Evolutionary conservation across 2,888 invertebrate genomes (phyloP).

Genomic region (Agriopis marginaria): DNA sequence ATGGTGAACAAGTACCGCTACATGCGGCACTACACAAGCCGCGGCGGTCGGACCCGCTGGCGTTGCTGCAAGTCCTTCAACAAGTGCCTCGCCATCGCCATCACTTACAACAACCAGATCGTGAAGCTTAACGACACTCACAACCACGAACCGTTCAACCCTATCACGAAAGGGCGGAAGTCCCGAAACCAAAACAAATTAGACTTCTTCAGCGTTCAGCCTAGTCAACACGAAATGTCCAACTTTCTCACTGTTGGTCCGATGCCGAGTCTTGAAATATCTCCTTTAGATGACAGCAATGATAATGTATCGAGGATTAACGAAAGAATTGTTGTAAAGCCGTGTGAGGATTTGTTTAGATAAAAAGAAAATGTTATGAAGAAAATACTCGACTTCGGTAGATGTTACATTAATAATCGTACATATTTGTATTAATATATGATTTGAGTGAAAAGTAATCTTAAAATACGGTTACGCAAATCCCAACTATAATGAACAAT

Average conservation of each 20-base stretch:
- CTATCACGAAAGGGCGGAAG: background rate
- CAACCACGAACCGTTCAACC: constrained; percentile 58
- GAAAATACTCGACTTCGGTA: background rate
- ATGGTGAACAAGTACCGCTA: constrained; percentile 68
- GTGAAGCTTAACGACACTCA: constrained; percentile 73
- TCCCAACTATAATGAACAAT: background rate
- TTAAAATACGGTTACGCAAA: background rate
- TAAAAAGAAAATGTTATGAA: constrained; percentile 1
- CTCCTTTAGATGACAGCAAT: constrained; percentile 8
- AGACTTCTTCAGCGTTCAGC: background rate
- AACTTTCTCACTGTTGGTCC: constrained; percentile 1
- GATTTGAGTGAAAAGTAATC: background rate
- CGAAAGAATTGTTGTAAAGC: constrained; percentile 31
- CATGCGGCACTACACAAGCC: constrained; percentile 70
- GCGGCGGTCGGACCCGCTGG: constrained; percentile 70
- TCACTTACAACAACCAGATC: constrained; percentile 65
- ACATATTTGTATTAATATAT: background rate
- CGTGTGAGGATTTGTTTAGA: constrained; percentile 22
- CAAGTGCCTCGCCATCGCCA: constrained; percentile 73
- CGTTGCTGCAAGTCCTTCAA: constrained; percentile 72
- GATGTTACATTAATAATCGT: constrained; percentile 1
- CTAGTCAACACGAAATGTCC: constrained; percentile 7
- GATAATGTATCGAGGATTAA: constrained; percentile 38
- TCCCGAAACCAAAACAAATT: constrained; percentile 2
- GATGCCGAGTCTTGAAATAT: constrained; percentile 19